Percentiles rank a stretch among this genome's conserved stretches.
Evolutionary conservation across 2,797 vertebrate species (phyloP).

Genomic region (Brachyalestes nurse): DNA sequence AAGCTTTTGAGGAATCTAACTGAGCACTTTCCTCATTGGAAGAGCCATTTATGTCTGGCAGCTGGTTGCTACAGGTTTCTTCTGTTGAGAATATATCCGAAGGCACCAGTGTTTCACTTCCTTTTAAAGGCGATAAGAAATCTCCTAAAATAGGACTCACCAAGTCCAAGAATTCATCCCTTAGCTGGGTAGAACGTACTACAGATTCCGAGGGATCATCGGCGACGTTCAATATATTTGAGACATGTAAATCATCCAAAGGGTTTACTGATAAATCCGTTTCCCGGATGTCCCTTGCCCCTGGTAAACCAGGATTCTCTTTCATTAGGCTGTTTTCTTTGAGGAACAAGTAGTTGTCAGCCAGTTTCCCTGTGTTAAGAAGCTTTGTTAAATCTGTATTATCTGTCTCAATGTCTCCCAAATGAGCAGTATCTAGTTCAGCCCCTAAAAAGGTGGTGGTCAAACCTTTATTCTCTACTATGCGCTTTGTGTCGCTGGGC

Average conservation of each 20-base stretch:
- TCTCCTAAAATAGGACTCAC: constrained; percentile 56
- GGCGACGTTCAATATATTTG: constrained; percentile 71
- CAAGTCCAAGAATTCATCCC: constrained; percentile 72
- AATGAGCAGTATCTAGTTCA: constrained; percentile 69
- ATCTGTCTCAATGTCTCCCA: constrained; percentile 64
- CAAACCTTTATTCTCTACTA: constrained; percentile 59
- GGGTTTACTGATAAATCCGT: constrained; percentile 71
- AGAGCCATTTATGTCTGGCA: constrained; percentile 67
- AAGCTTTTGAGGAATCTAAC: constrained; percentile 65
- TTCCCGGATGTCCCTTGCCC: constrained; percentile 71
- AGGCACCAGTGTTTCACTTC: constrained; percentile 75
- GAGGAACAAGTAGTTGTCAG: constrained; percentile 90
- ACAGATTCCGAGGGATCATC: constrained; percentile 70
- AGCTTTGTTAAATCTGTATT: constrained; percentile 67
- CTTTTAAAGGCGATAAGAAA: constrained; percentile 62
- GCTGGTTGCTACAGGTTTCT: constrained; percentile 64
- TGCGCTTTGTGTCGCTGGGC: constrained; percentile 50
- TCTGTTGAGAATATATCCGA: constrained; percentile 74
- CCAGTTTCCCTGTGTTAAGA: constrained; percentile 81
- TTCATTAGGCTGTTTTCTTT: constrained; percentile 86
- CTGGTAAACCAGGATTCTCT: constrained; percentile 69
- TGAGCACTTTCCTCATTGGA: constrained; percentile 71
- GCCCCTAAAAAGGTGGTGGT: constrained; percentile 72
- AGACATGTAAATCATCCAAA: constrained; percentile 71
- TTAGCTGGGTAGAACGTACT: constrained; percentile 64